phyloP scores from a whole-genome alignment of 2,888 invertebrate species.

The Calliphora vomitoria region DNA sequence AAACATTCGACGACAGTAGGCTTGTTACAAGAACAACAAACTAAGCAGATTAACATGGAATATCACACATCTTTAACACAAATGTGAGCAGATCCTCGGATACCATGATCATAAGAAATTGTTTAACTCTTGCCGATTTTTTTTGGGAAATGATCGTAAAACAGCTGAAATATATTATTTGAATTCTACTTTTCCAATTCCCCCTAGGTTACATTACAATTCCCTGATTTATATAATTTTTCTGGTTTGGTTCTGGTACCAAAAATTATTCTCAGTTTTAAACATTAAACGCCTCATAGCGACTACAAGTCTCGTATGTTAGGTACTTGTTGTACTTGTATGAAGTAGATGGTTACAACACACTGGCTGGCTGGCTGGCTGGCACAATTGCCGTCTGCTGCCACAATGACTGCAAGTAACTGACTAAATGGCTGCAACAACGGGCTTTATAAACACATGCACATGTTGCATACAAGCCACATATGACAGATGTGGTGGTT shows the following conservation, averaged over 20 bases:
- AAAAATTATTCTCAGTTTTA: conserved; percentile 8
- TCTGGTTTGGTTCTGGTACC: not conserved
- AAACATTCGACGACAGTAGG: too few species aligned
- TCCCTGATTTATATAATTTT: not conserved
- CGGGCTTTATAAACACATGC: conserved; percentile 11
- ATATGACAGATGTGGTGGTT: conserved; percentile 69
- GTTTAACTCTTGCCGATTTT: too few species aligned
- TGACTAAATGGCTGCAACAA: conserved; percentile 35
- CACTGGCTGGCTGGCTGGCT: conserved; percentile 38
- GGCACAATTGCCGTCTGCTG: conserved; percentile 42
- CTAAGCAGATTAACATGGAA: too few species aligned
- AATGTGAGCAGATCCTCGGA: too few species aligned
- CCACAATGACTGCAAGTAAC: conserved; percentile 47
- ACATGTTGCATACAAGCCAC: conserved; percentile 40
- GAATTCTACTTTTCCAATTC: too few species aligned
- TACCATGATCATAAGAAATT: too few species aligned
- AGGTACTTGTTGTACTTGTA: conserved; percentile 8
- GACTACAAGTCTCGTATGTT: conserved; percentile 62
- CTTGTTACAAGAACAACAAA: too few species aligned
- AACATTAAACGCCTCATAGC: conserved; percentile 41
- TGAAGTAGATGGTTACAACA: conserved; percentile 47
- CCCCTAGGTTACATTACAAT: conserved; percentile 22
- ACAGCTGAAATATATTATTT: too few species aligned
- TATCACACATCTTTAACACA: too few species aligned
- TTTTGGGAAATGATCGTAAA: too few species aligned